Base-by-base conservation (phyloP, 2,113 vertebrate genomes). In the Anolis sagrei region DNA sequence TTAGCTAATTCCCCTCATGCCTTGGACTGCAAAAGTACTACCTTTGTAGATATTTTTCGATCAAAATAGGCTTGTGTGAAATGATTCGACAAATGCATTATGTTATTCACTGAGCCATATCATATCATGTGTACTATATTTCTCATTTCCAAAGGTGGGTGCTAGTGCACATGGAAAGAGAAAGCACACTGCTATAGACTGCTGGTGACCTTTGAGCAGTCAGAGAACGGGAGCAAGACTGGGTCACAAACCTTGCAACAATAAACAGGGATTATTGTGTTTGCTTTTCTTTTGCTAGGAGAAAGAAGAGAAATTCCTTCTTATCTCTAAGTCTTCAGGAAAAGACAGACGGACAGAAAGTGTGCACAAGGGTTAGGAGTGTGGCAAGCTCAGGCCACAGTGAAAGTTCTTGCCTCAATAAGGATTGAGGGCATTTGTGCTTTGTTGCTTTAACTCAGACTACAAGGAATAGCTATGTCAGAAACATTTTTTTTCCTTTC, bases 401-500 rank as follows among this genome's bases (percentile, higher is more conserved):
- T 80, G 86, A 81, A 39, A 7, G 86, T 92, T 90, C 86, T 80
- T 16, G 62, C 58, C 58, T 49, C 9, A 68, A 25, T 73, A 82
- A 88, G 44, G 81, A 73, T 75, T 82, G 51, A 78, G 83, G 87
- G 89, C 61, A 32, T 83, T 44, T 87, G 81, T 84, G 87, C 87
- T 88, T 75, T 85, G 72, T 76, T 88, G 88, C 61, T 91, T 88
- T 88, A 85, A 89, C 79, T 68, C 82, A 84, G 89, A 92, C 76
- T 77, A 25, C 0, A 87, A 84, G 86, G 68, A 83, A 86, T 90
- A 89, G 88, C 88, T 92, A 76, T 49, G 83, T 93, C 76, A 84
- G 84, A 88, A 90, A 92, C 92, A 82, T 58, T n/a, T 80, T 93
- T 92, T 91, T 78, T 86, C 75, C 75, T 86, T 81, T 89, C 86